A percentile compares a stretch with the other conserved stretches of the same genome.
Conservation (phyloP, 2,888 invertebrate species). For the Odontocerum albicorne region DNA sequence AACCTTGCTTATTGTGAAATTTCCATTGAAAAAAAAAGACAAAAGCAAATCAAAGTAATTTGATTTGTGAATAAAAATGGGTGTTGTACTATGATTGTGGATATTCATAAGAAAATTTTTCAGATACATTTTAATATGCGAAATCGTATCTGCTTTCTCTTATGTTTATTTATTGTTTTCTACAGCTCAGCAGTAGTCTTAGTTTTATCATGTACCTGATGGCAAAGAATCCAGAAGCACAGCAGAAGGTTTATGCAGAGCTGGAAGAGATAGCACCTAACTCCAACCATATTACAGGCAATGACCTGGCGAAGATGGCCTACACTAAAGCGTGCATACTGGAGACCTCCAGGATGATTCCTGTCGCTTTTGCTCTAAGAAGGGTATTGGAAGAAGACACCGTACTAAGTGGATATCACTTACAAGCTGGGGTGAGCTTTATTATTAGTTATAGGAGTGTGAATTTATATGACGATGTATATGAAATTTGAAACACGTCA, state of each 20-base stretch:
- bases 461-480: too few relatives aligned
- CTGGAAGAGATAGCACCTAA: conserved; percentile 56
- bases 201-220: conserved; percentile 76
- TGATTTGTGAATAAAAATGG: too few relatives aligned
- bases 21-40: too few relatives aligned
- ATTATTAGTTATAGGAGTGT: not conserved
- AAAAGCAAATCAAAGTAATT: too few relatives aligned
- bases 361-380: conserved; percentile 79
- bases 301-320: conserved; percentile 65
- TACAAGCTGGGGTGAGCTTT: conserved; percentile 69
- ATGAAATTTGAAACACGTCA: too few relatives aligned
- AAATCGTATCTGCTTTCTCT: too few relatives aligned
- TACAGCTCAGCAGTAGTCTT: conserved; percentile 78
- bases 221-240: conserved; percentile 67
- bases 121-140: too few relatives aligned
- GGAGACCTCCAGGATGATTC: conserved; percentile 74
- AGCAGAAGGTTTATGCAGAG: conserved; percentile 67
- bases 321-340: conserved; percentile 77
- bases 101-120: too few relatives aligned
- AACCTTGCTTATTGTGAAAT: too few relatives aligned
- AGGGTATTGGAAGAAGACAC: conserved; percentile 73
- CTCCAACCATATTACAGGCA: conserved; percentile 58
- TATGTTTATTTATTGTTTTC: too few relatives aligned
- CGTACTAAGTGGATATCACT: conserved; percentile 66
- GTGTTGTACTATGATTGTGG: too few relatives aligned